These are phyloP conservation scores for Drosophila ironensis DNA, from an alignment of 1,140 invertebrate genomes.

Conservation along the genomic window DNA sequence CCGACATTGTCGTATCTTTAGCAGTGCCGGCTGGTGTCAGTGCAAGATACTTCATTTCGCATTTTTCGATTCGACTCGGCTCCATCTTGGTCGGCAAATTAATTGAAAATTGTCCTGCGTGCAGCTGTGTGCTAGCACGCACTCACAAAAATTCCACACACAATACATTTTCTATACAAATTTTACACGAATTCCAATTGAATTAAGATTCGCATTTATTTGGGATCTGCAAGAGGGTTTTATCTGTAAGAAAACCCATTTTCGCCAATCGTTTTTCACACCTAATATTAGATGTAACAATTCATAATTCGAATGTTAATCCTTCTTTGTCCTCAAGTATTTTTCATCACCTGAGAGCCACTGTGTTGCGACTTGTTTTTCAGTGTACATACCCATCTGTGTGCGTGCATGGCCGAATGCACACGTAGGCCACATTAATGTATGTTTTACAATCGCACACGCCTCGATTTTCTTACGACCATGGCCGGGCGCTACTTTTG, in stretches of 20 bases:
- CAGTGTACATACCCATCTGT: slow-evolving; percentile 4
- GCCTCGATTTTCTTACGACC: slow-evolving; percentile 29
- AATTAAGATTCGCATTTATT: too few relatives aligned
- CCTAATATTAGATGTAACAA: too few relatives aligned
- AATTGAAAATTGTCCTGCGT: slow-evolving; percentile 56
- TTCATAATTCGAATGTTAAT: too few relatives aligned
- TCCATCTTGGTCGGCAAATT: slow-evolving; percentile 49
- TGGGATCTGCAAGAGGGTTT: too few relatives aligned
- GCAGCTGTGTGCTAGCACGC: not conserved
- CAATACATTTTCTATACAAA: too few relatives aligned
- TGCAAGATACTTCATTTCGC: slow-evolving; percentile 54
- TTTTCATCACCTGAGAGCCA: too few relatives aligned
- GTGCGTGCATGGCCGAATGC: slow-evolving; percentile 5
- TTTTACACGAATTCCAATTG: too few relatives aligned
- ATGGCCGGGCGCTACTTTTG: slow-evolving; percentile 13
- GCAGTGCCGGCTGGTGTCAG: slow-evolving; percentile 54
- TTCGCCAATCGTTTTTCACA: too few relatives aligned
- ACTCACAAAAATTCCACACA: not conserved
- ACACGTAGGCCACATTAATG: slow-evolving; percentile 69
- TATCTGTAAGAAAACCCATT: too few relatives aligned
- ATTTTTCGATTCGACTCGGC: slow-evolving; percentile 13
- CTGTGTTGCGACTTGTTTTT: too few relatives aligned
- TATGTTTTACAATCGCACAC: slow-evolving; percentile 64
- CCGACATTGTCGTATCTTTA: slow-evolving; percentile 43
- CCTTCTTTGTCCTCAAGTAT: too few relatives aligned